Evolutionary conservation across 2,888 invertebrate genomes (phyloP), one percentile per base, ranked within the genome.

Genomic region (Eristalinus aeneus): DNA sequence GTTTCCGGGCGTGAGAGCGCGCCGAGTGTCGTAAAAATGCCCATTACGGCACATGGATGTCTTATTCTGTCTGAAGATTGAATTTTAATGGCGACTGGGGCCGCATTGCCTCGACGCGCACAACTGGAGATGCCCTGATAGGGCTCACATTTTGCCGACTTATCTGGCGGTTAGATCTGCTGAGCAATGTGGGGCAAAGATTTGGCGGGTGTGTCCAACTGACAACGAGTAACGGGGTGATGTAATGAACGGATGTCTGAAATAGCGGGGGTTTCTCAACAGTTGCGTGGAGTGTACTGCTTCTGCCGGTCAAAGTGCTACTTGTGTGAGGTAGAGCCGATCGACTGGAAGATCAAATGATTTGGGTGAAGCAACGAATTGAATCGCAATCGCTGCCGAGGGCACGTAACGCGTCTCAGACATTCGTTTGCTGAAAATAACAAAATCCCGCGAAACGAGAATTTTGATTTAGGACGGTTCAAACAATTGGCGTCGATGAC

Each of bases 21-120:
- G 23, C 23, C 6, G 56, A 56, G 56, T 23, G 56, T 56, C 56
- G 56, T 56, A 56, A 56, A 46, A 56, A 56, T 56, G 56, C 56
- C 23, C 56, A 56, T 56, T 56, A 27, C 23, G 56, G 56, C 56
- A 56, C 56, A 27, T 23, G 23, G 56, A 27, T 56, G 56, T 46
- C 46, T 46, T 8, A 16, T 8, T 16, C 1, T 16, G 46, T 16
- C 16, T 16, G 16, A 46, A 16, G 16, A 46, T 46, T 46, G 46
- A 46, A 46, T 46, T 46, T 46, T n/a, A 46, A 46, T 16, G 46
- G 46, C 46, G 46, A 46, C 46, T 46, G 16, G 46, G 46, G 16
- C 46, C 46, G 16, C 16, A 46, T 16, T 16, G 46, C 46, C 16
- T n/a, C 8, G 8, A 8, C n/a, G 46, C n/a, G 46, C 46, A 46